A percentile compares a stretch with the other conserved stretches of the same genome.
These are phyloP conservation scores for Rhinoraja longicauda DNA, from an alignment of 2,797 vertebrate genomes.

Conservation along the genomic window DNA sequence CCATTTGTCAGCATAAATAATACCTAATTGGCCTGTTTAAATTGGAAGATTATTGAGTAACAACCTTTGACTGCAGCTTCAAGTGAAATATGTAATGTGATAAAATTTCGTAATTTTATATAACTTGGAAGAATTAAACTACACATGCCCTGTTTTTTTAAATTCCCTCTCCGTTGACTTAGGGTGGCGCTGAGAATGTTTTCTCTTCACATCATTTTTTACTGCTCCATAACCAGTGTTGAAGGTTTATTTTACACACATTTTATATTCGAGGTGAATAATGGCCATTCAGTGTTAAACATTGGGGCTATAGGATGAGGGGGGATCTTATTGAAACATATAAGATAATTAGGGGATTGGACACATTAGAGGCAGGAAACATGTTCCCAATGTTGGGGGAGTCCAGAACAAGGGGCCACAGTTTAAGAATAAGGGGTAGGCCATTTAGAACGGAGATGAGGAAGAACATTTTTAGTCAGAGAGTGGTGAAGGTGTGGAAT, in stretches of 20 bases:
- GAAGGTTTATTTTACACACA: neutral
- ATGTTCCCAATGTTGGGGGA: too few species aligned
- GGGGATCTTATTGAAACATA: too few species aligned
- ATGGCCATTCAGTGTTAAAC: neutral
- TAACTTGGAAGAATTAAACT: neutral
- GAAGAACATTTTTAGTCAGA: too few species aligned
- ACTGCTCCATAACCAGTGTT: neutral
- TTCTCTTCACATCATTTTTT: neutral
- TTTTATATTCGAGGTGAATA: neutral
- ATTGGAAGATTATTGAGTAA: neutral
- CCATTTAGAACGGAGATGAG: too few species aligned
- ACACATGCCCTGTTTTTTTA: neutral
- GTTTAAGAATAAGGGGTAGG: too few species aligned
- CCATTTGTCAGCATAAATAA: neutral
- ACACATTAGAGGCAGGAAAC: too few species aligned
- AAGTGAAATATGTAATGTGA: neutral
- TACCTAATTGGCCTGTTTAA: neutral
- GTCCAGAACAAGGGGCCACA: too few species aligned
- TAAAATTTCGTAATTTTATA: neutral
- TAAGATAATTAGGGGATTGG: too few species aligned
- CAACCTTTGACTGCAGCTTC: neutral
- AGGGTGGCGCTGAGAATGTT: neutral
- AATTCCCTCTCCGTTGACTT: neutral
- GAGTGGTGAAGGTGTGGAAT: too few species aligned
- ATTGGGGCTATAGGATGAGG: too few species aligned